A percentile compares a stretch with the other conserved stretches of the same genome.
phyloP scores from a whole-genome alignment of 2,888 invertebrate species.

The Cephus runcator region DNA sequence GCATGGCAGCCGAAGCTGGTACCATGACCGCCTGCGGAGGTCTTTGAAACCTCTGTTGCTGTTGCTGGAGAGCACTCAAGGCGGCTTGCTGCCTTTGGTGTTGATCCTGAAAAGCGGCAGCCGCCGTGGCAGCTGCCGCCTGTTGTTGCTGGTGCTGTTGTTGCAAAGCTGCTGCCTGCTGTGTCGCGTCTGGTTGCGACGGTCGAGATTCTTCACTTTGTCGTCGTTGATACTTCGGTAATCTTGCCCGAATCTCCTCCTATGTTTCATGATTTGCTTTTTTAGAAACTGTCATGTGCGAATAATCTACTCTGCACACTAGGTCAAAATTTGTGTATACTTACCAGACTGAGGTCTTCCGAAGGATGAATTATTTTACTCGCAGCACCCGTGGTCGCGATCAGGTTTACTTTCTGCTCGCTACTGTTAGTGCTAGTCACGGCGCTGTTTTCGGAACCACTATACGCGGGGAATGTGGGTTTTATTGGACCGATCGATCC shows the following conservation, averaged over 20 bases:
- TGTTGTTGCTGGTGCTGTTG: constrained; percentile 47
- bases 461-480: constrained; percentile 84
- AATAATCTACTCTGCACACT: background rate
- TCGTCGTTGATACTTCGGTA: constrained; percentile 74
- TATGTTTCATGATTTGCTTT: constrained; percentile 52
- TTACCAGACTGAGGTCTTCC: constrained; percentile 85
- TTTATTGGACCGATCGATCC: constrained; percentile 69
- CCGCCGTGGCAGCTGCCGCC: constrained; percentile 66
- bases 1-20: constrained; percentile 65
- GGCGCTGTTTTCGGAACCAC: constrained; percentile 63
- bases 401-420: constrained; percentile 69
- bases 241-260: constrained; percentile 83
- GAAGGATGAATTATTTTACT: constrained; percentile 94
- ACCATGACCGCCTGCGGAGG: constrained; percentile 67
- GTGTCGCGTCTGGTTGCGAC: constrained; percentile 43
- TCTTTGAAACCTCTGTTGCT: constrained; percentile 66
- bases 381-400: constrained; percentile 83
- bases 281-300: background rate
- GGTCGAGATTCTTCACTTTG: constrained; percentile 62
- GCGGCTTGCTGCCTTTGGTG: constrained; percentile 66
- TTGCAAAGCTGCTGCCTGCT: constrained; percentile 45
- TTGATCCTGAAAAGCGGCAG: constrained; percentile 62
- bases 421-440: constrained; percentile 67
- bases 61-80: constrained; percentile 61
- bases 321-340: constrained; percentile 24